phyloP scores from a whole-genome alignment of 2,888 invertebrate genomes.

The Syritta pipiens region DNA sequence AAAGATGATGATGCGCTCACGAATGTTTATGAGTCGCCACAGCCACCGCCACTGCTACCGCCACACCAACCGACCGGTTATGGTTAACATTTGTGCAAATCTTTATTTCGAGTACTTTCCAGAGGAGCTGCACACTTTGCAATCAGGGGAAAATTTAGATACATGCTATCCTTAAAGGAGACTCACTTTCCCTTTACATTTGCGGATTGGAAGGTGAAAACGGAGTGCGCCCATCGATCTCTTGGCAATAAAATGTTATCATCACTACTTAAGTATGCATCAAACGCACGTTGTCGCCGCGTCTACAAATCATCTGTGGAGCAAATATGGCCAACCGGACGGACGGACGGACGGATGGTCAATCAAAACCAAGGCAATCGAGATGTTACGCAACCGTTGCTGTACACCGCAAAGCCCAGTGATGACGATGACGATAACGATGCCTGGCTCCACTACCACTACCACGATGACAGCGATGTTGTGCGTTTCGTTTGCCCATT shows the following conservation, averaged over 20 bases:
- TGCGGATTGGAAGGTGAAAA: constrained; percentile 8
- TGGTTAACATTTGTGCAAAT: constrained; percentile 8
- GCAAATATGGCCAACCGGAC: constrained; percentile 37
- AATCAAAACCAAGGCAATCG: constrained; percentile 68
- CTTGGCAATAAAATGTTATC: constrained; percentile 62
- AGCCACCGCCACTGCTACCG: background rate
- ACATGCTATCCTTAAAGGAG: constrained; percentile 41
- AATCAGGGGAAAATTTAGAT: constrained; percentile 26
- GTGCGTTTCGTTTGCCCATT: constrained; percentile 59
- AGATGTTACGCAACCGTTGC: constrained; percentile 66
- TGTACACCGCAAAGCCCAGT: constrained; percentile 56
- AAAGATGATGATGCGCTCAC: constrained; percentile 50
- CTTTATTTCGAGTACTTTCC: background rate
- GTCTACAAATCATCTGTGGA: constrained; percentile 51
- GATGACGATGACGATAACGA: constrained; percentile 60
- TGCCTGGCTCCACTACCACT: constrained; percentile 32
- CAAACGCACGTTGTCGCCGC: constrained; percentile 60
- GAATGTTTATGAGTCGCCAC: constrained; percentile 23
- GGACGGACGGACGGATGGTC: constrained; percentile 43
- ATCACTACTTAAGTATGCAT: constrained; percentile 65
- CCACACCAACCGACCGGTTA: constrained; percentile 9
- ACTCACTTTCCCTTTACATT: constrained; percentile 60
- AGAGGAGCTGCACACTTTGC: background rate
- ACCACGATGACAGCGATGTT: constrained; percentile 13
- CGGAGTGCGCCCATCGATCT: constrained; percentile 8